These are phyloP conservation scores for Lumbricus terrestris DNA, from an alignment of 2,888 invertebrate species.

Conservation along the genomic window DNA sequence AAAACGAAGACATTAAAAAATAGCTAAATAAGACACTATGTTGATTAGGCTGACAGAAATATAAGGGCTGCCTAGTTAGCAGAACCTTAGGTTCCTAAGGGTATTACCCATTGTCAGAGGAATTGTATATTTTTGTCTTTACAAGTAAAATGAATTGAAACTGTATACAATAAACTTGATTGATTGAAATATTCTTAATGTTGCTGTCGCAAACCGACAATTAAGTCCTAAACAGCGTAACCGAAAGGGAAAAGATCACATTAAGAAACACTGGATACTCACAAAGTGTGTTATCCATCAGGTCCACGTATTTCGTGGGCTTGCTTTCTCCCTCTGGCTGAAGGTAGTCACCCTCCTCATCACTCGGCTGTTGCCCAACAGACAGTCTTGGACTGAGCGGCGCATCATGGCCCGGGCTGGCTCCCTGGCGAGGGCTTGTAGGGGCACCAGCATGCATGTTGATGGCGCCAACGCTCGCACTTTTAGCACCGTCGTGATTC, in stretches of 20 bases:
- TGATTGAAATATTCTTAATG: too few relatives aligned
- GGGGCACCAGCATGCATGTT: not conserved
- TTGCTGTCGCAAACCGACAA: too few relatives aligned
- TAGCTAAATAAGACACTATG: not conserved
- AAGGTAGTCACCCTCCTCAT: not conserved
- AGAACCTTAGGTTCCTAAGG: too few relatives aligned
- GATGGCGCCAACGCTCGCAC: not conserved
- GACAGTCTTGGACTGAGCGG: constrained; percentile 5
- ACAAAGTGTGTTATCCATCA: not conserved
- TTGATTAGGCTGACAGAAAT: too few relatives aligned
- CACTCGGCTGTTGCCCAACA: not conserved
- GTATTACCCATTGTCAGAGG: too few relatives aligned
- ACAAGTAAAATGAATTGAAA: too few relatives aligned
- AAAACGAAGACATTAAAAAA: too few relatives aligned
- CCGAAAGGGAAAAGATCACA: not conserved
- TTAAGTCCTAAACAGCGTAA: too few relatives aligned
- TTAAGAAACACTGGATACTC: not conserved
- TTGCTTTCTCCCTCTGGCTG: not conserved
- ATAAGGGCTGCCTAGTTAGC: too few relatives aligned
- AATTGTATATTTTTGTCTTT: too few relatives aligned
- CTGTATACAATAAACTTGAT: too few relatives aligned
- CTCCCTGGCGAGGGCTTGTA: not conserved
- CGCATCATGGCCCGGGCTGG: not conserved
- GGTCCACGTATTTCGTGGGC: not conserved
- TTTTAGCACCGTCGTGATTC: not conserved